Evolutionary conservation across 2,797 vertebrate genomes (phyloP).

Genomic region (Diglossa cyanea): DNA sequence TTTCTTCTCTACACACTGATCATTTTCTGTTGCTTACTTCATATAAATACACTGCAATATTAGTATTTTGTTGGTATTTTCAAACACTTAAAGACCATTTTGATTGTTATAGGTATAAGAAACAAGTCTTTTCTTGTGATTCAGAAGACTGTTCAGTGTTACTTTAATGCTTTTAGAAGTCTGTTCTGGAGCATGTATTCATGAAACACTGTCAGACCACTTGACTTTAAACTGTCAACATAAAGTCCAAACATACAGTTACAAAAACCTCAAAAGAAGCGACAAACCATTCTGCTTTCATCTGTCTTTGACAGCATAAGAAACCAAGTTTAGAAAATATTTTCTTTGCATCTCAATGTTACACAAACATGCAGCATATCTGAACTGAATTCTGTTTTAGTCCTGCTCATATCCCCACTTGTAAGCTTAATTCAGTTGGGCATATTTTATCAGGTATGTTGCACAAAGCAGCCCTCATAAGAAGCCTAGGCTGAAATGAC

Average conservation of each 20-base stretch:
- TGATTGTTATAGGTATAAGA: not conserved
- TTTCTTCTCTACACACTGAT: not conserved
- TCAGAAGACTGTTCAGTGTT: not conserved
- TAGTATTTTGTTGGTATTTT: not conserved
- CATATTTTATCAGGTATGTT: not conserved
- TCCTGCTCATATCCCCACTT: not conserved
- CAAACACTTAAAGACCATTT: not conserved
- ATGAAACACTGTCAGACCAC: not conserved
- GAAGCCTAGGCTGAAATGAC: not conserved
- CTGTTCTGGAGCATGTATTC: not conserved
- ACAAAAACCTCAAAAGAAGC: slow-evolving; percentile 1
- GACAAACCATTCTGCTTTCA: not conserved
- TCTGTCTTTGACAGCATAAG: not conserved
- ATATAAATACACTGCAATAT: not conserved
- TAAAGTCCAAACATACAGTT: not conserved
- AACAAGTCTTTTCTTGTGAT: not conserved
- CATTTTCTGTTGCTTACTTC: not conserved
- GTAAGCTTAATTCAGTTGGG: not conserved
- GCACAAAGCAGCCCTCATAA: not conserved
- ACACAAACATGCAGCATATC: not conserved
- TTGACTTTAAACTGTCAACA: not conserved
- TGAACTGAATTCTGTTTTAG: not conserved
- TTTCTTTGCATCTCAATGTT: not conserved
- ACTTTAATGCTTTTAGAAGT: not conserved
- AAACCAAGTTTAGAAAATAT: not conserved